Base-by-base conservation (phyloP, 2,888 invertebrate genomes). In the Cheilosia grossa region DNA sequence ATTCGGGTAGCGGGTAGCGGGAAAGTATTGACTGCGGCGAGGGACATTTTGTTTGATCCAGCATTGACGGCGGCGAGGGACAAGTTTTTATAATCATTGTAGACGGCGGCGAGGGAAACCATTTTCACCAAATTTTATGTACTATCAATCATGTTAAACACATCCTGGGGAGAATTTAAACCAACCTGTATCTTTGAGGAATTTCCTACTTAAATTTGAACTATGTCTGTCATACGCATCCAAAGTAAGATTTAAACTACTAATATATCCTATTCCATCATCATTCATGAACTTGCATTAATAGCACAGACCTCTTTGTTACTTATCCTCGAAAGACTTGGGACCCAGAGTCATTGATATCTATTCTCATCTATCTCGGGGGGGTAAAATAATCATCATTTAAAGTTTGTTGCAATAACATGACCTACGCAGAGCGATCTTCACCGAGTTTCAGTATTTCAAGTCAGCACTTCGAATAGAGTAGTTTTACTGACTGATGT, bases 401-500 rank as follows among this genome's bases (percentile, higher is more conserved):
- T 10, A 42, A 47, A 37, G 13, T 30, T 49, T 21, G 10, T 37
- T 17, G 27, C 42, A 21, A 47, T 19, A 17, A 10, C 40, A 17
- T 61, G 13, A 58, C 49, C 40, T 59, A 33, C 21, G 42, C 17
- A 58, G n/a, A 64, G 49, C 30, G 19, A 49, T 3, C 7, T 42
- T 59, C 51, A 21, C 6, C 56, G 3, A 47, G 13, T 10, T 17
- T 33, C 33, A 64, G 13, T 13, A 24, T 24, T 47, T 30, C n/a
- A 63, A 54, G 7, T 30, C n/a, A 49, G 51, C 40, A 33, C 17
- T 42, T 53, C 2, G 15, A 27, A 24, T 47, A 2, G 61, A 78
- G 10, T 63, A 27, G 10, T 49, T 63, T 53, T 33, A 63, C 47
- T 19, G 72, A 61, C 78, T 70, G 40, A 78, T 78, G 63, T 78